These are phyloP conservation scores for Xylota sylvarum DNA, from an alignment of 2,888 invertebrate genomes.

Conservation along the genomic window DNA sequence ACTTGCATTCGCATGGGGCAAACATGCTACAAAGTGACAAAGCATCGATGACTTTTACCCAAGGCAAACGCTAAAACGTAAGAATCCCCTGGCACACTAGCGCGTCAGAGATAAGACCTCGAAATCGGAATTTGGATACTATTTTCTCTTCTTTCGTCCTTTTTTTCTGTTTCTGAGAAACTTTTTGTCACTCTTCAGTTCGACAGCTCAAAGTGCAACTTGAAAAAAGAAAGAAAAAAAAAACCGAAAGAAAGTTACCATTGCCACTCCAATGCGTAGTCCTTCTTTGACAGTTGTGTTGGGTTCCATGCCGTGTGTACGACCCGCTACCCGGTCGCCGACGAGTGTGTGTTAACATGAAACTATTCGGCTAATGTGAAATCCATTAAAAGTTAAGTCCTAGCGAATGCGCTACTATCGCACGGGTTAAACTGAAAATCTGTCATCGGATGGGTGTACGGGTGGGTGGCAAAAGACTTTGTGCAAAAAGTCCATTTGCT, in stretches of 20 bases:
- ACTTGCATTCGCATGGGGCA: constrained; percentile 63
- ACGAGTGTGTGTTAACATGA: constrained; percentile 66
- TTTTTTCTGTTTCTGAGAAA: constrained; percentile 10
- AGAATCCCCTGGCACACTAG: constrained; percentile 20
- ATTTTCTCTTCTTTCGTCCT: constrained; percentile 1
- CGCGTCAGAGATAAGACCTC: constrained; percentile 64
- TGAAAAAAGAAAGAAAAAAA: constrained; percentile 15
- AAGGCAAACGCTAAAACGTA: constrained; percentile 9
- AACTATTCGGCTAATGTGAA: constrained; percentile 76
- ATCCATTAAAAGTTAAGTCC: constrained; percentile 76
- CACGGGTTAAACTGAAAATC: constrained; percentile 76
- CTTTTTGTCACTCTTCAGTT: constrained; percentile 56
- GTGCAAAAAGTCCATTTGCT: constrained; percentile 71
- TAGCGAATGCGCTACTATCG: constrained; percentile 63
- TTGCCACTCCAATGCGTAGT: constrained; percentile 59
- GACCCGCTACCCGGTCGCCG: neutral
- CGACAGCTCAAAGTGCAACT: constrained; percentile 70
- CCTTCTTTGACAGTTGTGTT: constrained; percentile 60
- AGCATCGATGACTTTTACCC: constrained; percentile 60
- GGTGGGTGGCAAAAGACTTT: constrained; percentile 34
- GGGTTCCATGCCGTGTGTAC: neutral
- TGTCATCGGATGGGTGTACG: constrained; percentile 61
- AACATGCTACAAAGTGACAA: constrained; percentile 65
- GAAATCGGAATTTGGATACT: constrained; percentile 68
- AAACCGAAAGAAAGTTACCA: constrained; percentile 47